Base-by-base conservation (phyloP, 2,888 invertebrate genomes). In the Petrophora chlorosata region DNA sequence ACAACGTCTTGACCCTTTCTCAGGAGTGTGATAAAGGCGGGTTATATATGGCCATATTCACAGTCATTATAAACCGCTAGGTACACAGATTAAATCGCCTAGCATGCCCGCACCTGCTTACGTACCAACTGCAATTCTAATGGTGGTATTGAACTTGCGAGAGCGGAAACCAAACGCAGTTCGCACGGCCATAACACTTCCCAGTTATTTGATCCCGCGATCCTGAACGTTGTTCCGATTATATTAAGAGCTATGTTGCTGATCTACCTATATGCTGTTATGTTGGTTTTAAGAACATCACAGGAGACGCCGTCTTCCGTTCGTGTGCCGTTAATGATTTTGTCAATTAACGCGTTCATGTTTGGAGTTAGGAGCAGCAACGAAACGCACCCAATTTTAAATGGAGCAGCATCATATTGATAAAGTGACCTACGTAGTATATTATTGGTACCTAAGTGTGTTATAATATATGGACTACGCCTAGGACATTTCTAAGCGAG, bases 101-200 rank as follows among this genome's bases (percentile, higher is more conserved):
- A 63, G 63, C 68, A 59, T 59, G 59, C 46, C 29, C 29, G 42
- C 63, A 63, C 64, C 63, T 63, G 58, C 56, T 67, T 59, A 59
- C n/a, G n/a, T n/a, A n/a, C n/a, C n/a, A n/a, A n/a, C 57, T 67
- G 72, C 73, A 67, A 65, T 74, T 51, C 58, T 58, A 75, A 77
- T 73, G 69, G 76, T 65, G 72, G 72, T 76, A 79, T 79, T 82
- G 76, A 83, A 78, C 76, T 74, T 67, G 63, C 71, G 73, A 71
- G 70, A 78, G 73, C 79, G 79, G 82, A 82, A 82, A 76, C 74
- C 54, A 57, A 75, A 75, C 69, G 71, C 71, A 71, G 64, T 77
- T 77, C 73, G 72, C 79, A 79, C 72, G 76, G 64, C 59, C 63
- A 60, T 64, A 59, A 63, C 60, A 54, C 61, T 64, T 56, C 59